These are phyloP conservation scores for Potamilus streckersoni DNA, from an alignment of 1,140 invertebrate genomes.

Conservation along the genomic window DNA sequence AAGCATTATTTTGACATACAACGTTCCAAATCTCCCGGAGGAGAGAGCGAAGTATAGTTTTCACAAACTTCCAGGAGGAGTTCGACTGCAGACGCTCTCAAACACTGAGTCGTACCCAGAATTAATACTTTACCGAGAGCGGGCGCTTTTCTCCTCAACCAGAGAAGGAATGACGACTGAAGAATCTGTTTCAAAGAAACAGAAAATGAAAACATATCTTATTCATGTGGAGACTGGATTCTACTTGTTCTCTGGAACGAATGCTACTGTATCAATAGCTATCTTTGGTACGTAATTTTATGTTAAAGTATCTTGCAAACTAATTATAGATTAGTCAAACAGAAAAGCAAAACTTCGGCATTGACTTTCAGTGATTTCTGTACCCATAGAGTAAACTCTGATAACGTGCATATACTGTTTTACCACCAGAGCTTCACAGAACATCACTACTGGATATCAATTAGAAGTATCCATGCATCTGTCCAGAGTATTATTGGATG, in stretches of 20 bases:
- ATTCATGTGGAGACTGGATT: conserved; percentile 28
- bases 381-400: too few species aligned
- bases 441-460: too few species aligned
- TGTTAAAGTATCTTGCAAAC: too few species aligned
- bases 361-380: too few species aligned
- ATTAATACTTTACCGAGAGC: conserved; percentile 19
- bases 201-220: conserved; percentile 18
- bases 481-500: too few species aligned
- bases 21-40: conserved; percentile 9
- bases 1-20: conserved; percentile 6
- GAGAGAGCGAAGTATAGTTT: conserved; percentile 29
- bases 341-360: too few species aligned
- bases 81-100: conserved; percentile 2
- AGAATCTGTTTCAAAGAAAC: neutral
- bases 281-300: conserved; percentile 12
- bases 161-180: conserved; percentile 11
- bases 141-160: conserved; percentile 16
- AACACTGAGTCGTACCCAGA: conserved; percentile 10
- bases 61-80: conserved; percentile 4
- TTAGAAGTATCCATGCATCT: too few species aligned
- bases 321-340: too few species aligned
- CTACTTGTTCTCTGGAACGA: conserved; percentile 29
- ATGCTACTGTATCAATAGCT: conserved; percentile 26
- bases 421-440: too few species aligned
- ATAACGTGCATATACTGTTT: too few species aligned